Percentiles rank a stretch among this genome's conserved stretches.
These are phyloP conservation scores for Xiphorhynchus erythropygius DNA, from an alignment of 2,797 vertebrate species.

Conservation along the genomic window DNA sequence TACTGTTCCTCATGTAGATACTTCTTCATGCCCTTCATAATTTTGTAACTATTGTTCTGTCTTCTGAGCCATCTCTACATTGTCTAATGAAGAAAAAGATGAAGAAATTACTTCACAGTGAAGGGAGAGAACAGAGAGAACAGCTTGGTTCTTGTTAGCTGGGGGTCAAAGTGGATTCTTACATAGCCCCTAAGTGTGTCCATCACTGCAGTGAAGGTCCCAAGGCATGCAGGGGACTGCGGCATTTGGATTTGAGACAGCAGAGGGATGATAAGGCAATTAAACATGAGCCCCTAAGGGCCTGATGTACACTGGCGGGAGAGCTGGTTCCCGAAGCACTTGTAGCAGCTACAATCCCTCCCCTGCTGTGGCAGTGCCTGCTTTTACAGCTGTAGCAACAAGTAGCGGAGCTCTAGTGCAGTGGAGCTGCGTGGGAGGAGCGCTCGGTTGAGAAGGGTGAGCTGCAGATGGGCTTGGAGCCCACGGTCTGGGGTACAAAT, in stretches of 20 bases:
- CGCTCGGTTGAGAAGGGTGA: neutral
- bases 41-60: neutral
- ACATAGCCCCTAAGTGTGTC: neutral
- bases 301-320: neutral
- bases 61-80: neutral
- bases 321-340: neutral
- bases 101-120: neutral
- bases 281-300: neutral
- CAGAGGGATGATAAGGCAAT: neutral
- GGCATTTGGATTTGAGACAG: neutral
- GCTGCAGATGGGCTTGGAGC: neutral
- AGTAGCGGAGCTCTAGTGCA: neutral
- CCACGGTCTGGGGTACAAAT: neutral
- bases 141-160: neutral
- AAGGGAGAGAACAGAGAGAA: neutral
- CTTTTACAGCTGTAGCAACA: conserved; percentile 34
- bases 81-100: neutral
- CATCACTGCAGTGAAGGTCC: neutral
- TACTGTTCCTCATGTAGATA: neutral
- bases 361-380: neutral
- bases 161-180: no score
- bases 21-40: neutral
- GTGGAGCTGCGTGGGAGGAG: neutral
- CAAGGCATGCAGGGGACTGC: no score
- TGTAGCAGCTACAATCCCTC: neutral